These are phyloP conservation scores for Neotoma lepida DNA, from an alignment of 2,113 vertebrate species.

Conservation along the genomic window DNA sequence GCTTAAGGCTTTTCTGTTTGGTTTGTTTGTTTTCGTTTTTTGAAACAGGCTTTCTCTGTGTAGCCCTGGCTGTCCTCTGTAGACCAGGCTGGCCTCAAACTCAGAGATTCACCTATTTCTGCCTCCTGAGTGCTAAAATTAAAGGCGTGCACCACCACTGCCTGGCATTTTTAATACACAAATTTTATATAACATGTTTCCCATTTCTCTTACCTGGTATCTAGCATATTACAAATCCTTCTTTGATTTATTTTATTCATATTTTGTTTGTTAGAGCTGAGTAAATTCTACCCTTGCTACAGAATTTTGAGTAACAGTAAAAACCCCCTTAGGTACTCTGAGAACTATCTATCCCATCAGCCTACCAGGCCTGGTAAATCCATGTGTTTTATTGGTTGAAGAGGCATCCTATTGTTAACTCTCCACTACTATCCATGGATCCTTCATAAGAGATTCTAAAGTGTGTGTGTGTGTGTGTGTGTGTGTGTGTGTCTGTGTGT, in stretches of 20 bases:
- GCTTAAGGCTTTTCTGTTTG: neutral
- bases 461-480: neutral
- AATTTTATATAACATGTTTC: neutral
- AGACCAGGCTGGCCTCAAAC: neutral
- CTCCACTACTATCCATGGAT: neutral
- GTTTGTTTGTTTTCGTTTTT: neutral
- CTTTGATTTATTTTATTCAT: neutral
- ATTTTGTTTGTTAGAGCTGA: neutral
- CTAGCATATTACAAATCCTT: neutral
- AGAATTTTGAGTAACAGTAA: neutral
- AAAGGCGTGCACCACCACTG: neutral
- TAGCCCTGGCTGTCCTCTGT: neutral
- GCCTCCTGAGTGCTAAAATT: neutral
- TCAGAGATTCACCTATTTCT: neutral
- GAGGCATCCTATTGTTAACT: neutral
- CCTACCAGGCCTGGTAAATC: neutral
- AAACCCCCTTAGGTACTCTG: neutral
- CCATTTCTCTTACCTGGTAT: neutral
- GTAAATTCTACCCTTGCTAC: neutral
- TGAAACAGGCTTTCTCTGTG: neutral
- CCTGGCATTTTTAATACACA: neutral
- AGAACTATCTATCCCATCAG: neutral
- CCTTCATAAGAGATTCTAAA: neutral
- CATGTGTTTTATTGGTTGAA: neutral
- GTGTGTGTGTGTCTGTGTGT: neutral